A percentile compares a stretch with the other conserved stretches of the same genome.
These are phyloP conservation scores for Centropyge bicolor DNA, from an alignment of 2,797 vertebrate genomes.

Conservation along the genomic window DNA sequence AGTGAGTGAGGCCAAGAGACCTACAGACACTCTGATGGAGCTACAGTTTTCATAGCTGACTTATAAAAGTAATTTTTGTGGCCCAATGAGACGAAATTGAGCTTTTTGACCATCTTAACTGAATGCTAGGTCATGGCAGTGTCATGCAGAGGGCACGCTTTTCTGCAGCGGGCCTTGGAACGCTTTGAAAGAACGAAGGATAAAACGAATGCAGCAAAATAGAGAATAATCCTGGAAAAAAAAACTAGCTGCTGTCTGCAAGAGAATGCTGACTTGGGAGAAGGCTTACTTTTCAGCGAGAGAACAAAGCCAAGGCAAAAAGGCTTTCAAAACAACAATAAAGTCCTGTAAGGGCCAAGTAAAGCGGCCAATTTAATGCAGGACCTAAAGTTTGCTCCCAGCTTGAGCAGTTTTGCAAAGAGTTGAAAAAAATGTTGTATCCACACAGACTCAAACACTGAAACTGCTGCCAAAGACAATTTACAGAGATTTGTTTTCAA, in stretches of 20 bases:
- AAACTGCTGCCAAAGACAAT: not conserved
- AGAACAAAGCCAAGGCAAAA: constrained; percentile 9
- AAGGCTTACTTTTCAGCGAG: not conserved
- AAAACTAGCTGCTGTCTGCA: not conserved
- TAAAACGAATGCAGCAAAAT: constrained; percentile 6
- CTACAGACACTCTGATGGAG: not conserved
- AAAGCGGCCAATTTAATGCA: not conserved
- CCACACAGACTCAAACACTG: not conserved
- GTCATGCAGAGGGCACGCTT: not conserved
- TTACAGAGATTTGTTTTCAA: not conserved
- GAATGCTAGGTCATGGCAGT: not conserved
- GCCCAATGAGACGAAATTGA: not conserved
- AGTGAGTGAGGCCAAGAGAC: not conserved
- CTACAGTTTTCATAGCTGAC: not conserved
- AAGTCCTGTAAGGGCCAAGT: not conserved
- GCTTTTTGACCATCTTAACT: not conserved
- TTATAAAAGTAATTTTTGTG: not conserved
- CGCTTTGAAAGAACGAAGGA: not conserved
- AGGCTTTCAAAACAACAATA: not conserved
- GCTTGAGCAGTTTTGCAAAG: not conserved
- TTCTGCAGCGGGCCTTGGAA: not conserved
- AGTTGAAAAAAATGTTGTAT: not conserved
- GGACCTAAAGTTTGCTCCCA: not conserved
- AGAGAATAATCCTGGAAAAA: not conserved
- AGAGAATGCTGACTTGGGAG: not conserved